Base-by-base conservation (phyloP, 2,113 vertebrate species). In the Bufo bufo region DNA sequence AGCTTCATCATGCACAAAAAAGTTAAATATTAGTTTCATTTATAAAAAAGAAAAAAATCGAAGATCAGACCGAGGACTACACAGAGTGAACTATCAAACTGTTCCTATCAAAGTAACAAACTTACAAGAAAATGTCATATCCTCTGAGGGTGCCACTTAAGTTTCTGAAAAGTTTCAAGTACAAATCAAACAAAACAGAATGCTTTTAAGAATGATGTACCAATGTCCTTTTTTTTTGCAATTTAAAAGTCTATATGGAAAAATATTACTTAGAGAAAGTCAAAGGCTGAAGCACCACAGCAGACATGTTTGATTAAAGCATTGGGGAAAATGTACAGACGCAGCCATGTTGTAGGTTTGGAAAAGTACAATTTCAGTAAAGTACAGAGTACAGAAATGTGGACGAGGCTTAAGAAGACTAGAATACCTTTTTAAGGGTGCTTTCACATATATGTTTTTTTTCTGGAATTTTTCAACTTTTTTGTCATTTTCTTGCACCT, bases 201-300 rank as follows among this genome's bases (percentile, higher is more conserved):
- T 65, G 16, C 72, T 86, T 78, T 85, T 65, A 77, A 49, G 74
- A 84, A 61, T 11, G 17, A 77, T 45, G 20, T 63, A n/a, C 45
- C 61, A 7, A 52, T 86, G 13, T 77, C 56, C 43, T 43, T 56
- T 77, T 77, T 43, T 56, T 77, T 77, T 65, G 58, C 65, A 45
- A 86, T 50, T 86, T 43, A 43, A 61, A 86, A 59, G 33, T 75
- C 85, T 77, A 20, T 45, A 86, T 86, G 33, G 74, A 85, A 77
- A 75, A 65, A 86, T 61, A 74, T 74, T 75, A 65, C 45, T 49
- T 23, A 65, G 71, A 59, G 74, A 86, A 77, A 47, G 74, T 78
- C 47, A 86, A 78, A 85, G 52, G 84, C 52, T 78, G 6, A 63
- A 77, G 45, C 56, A 77, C 19, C 85, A 78, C 47, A 50, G 85